These are phyloP conservation scores for Ailurus styani DNA, from an alignment of 2,113 vertebrate species.

Conservation along the genomic window DNA sequence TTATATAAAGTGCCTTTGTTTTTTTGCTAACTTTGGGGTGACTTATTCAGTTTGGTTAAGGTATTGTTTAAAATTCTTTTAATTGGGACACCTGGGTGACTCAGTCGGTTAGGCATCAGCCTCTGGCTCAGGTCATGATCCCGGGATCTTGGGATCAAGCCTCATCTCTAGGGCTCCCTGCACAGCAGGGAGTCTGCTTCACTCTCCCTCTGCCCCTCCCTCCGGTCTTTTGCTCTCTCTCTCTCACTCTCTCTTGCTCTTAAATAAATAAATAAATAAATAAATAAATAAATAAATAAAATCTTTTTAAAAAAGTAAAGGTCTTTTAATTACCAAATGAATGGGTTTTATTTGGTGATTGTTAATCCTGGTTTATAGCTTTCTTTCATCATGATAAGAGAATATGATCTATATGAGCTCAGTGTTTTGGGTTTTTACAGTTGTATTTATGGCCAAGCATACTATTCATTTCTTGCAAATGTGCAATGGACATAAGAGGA, in stretches of 20 bases:
- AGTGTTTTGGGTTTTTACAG: neutral
- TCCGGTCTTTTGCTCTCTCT: no score
- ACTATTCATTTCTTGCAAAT: neutral
- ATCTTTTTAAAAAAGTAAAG: no score
- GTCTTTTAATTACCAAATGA: neutral
- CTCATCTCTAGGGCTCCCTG: neutral
- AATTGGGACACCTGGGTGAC: neutral
- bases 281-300: no score
- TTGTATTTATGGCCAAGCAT: neutral
- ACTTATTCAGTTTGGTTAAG: neutral
- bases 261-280: no score
- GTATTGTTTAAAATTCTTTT: neutral
- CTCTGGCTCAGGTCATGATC: neutral
- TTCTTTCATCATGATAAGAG: neutral
- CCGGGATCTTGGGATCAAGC: neutral
- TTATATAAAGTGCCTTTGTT: neutral
- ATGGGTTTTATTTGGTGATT: neutral
- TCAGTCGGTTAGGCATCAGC: neutral
- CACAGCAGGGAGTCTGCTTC: neutral
- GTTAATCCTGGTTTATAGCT: neutral
- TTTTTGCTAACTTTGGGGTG: neutral
- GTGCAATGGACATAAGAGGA: neutral
- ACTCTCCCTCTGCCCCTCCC: neutral
- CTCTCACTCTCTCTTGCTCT: no score
- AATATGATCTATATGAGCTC: neutral